Evolutionary conservation across 2,797 vertebrate species (phyloP), one percentile per base, ranked within the genome.

Genomic region (Trachurus trachurus): DNA sequence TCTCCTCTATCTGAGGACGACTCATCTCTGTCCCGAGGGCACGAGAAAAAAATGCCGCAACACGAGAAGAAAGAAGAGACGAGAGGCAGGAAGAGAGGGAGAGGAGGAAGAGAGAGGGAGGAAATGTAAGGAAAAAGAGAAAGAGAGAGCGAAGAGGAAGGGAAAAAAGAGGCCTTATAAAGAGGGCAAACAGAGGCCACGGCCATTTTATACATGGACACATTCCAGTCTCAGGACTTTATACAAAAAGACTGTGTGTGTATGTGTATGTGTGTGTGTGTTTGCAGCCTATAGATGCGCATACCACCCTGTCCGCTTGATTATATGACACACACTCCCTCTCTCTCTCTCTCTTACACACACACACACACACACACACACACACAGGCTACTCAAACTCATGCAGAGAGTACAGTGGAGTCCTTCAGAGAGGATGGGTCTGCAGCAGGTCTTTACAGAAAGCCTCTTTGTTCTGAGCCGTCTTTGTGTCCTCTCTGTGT

Each of bases 401-500:
- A 82, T 80, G 76, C 70, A 42, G 53, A 54, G 79, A 78, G 80
- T 81, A 93, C 92, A 93, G 90, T 92, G 87, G 80, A 86, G 88
- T 87, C 90, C 86, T 90, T 92, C 88, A 93, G 80, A 87, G 66
- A 75, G 45, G 74, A 87, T 77, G 77, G 34, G 17, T 86, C 72
- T 87, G 78, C 78, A 80, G 85, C 82, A 88, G 80, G 78, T 78
- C 81, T 89, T 74, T 81, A 91, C 86, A 93, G 88, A 93, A 90
- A 92, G 92, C 76, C 75, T 88, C 92, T 93, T 93, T 94, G 93
- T 94, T 89, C 68, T 0, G 9, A 71, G 71, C 60, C 54, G 75
- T 73, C 84, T 91, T 90, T 93, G 88, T 88, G 77, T 73, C 54
- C 26, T 76, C 74, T 71, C 66, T 61, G 64, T 73, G 52, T 67